phyloP scores from a whole-genome alignment of 1,140 invertebrate genomes.

The Drosophila paulistorum region DNA sequence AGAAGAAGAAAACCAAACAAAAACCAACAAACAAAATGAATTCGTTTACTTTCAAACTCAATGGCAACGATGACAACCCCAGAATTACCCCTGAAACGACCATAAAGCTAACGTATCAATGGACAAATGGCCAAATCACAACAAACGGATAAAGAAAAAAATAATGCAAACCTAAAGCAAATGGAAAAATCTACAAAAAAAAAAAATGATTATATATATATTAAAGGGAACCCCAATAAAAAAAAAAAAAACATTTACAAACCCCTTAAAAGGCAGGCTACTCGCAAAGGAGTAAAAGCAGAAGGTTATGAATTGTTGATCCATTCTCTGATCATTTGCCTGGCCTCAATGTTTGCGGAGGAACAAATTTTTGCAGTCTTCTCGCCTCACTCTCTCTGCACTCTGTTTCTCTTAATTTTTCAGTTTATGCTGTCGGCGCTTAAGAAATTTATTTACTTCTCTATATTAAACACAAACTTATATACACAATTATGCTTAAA shows the following conservation, averaged over 20 bases:
- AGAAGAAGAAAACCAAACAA: slow-evolving; percentile 48
- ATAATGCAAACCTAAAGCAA: too few species aligned
- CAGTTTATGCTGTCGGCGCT: background rate
- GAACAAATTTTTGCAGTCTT: background rate
- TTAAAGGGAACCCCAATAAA: slow-evolving; percentile 13
- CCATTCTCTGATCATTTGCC: slow-evolving; percentile 4
- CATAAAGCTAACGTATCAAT: slow-evolving; percentile 28
- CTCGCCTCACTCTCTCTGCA: too few species aligned
- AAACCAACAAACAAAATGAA: slow-evolving; percentile 26
- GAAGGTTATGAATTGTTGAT: slow-evolving; percentile 8
- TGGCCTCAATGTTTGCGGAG: background rate
- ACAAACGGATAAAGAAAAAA: slow-evolving; percentile 47
- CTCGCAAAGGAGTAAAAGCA: background rate
- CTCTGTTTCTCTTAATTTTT: background rate
- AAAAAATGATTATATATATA: slow-evolving; percentile 8
- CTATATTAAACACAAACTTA: background rate
- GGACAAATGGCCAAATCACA: slow-evolving; percentile 38
- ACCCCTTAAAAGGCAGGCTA: background rate
- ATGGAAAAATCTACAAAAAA: slow-evolving; percentile 7
- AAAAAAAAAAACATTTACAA: slow-evolving; percentile 8
- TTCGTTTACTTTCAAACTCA: slow-evolving; percentile 73
- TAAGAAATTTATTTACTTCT: background rate
- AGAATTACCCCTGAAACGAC: slow-evolving; percentile 10
- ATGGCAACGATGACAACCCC: slow-evolving; percentile 60
- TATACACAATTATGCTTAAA: slow-evolving; percentile 6